Evolutionary conservation across 1,140 invertebrate genomes (phyloP), one percentile per base, ranked within the genome.

Genomic region (Sinella curviseta): DNA sequence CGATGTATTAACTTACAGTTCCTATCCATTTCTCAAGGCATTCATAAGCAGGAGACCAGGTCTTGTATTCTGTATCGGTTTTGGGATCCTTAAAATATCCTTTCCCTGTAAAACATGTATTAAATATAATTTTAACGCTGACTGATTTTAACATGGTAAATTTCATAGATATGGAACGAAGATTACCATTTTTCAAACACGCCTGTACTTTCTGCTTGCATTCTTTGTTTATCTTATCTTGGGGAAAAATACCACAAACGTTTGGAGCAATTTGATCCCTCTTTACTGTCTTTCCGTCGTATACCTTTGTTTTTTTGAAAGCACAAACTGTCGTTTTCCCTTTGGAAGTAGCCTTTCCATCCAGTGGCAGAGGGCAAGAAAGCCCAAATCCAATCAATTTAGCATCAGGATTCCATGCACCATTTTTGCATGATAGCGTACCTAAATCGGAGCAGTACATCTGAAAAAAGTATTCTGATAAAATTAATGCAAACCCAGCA

Each of bases 321-420:
- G 65, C 65, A 33, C 65, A 70, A 2, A 70, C 26, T 17, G 26
- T 31, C 12, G 65, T 70, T 70, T 70, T 70, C 8, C 65, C 65
- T 33, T 70, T 70, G 1, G 65, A 8, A 4, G 8, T 31, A 8
- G 28, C 2, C 31, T 70, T 70, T 70, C 65, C 65, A 33, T 70
- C 65, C 3, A 70, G 65, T 2, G 65, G 65, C 8, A 70, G n/a
- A 14, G 65, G 65, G n/a, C 65, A 70, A 16, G 28, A 30, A 24
- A 70, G 31, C 1, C 65, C 65, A 70, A 70, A 70, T 30, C 65
- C 65, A 33, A 70, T 70, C 31, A 70, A 30, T 70, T 70, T 70
- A 17, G 28, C 65, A 33, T 70, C 65, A 31, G 65, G 65, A 30
- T 12, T 30, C 65, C 65, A 70, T 8, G 1, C 30, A 3, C 65